Evolutionary conservation across 2,113 vertebrate species (phyloP), one percentile per base, ranked within the genome.

Genomic region (Tautogolabrus adspersus): DNA sequence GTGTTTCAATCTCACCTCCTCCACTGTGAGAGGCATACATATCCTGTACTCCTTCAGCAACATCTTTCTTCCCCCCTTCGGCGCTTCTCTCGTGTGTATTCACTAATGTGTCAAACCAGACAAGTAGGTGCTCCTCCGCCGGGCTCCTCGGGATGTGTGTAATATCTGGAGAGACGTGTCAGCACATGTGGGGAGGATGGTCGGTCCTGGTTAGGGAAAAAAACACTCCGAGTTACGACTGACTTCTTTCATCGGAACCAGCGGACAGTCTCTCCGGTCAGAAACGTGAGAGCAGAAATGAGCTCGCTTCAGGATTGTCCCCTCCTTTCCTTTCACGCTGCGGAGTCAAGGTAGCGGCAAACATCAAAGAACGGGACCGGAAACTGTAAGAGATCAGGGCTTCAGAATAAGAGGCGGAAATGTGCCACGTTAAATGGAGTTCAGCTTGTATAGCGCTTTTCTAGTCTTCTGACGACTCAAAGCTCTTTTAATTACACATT

Each of bases 1-100:
- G n/a, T 5, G 34, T 1, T 0, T 77, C 15, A 13, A 75, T 91
- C 96, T 96, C 94, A 98, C 97, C 96, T 98, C 97, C 77, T 97
- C 97, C 69, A 98, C 97, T 51, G 97, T 97, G 87, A 98, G 94
- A 38, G 97, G 97, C 97, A 98, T 98, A 85, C 97, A 98, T 96
- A 98, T 98, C 94, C 97, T 94, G 91, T 97, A 98, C 95, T 98
- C 97, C 94, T 98, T 98, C 93, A 97, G 94, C 94, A 98, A 94
- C 97, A 98, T 98, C 96, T 90, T 91, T 6, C 30, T 34, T 34
- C 30, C 77, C 80, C 70, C 65, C 72, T 30, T 44, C 49, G 19
- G 64, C 59, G 57, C 26, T 70, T 81, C 62, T 84, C 30, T 37
- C 21, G 10, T 38, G 1, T 63, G 52, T 72, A 10, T 47, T 79